A percentile compares a stretch with the other conserved stretches of the same genome.
Evolutionary conservation across 2,888 invertebrate species (phyloP).

Genomic region (Ormyrus nitidulus): DNA sequence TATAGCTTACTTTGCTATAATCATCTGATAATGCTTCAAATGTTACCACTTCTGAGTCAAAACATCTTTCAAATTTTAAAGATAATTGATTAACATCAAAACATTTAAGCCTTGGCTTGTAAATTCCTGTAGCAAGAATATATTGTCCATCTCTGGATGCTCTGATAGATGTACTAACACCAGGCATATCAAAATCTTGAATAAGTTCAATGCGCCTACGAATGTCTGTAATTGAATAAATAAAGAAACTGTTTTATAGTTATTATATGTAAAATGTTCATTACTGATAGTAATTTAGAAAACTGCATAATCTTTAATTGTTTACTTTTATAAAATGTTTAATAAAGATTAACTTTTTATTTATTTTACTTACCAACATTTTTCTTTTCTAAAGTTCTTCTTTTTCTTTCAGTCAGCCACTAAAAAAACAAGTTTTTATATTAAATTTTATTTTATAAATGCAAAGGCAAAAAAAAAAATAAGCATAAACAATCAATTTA

Average conservation of each 20-base stretch:
- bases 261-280: slow-evolving; percentile 6
- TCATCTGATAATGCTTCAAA: slow-evolving; percentile 96
- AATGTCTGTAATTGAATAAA: slow-evolving; percentile 79
- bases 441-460: slow-evolving; percentile 35
- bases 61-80: slow-evolving; percentile 97
- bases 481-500: slow-evolving; percentile 29
- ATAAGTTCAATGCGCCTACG: slow-evolving; percentile 95
- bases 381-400: slow-evolving; percentile 88
- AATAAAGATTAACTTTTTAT: not conserved
- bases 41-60: slow-evolving; percentile 97
- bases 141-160: slow-evolving; percentile 95
- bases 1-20: slow-evolving; percentile 88
- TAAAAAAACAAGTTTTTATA: slow-evolving; percentile 73
- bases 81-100: slow-evolving; percentile 97
- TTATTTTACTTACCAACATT: slow-evolving; percentile 80
- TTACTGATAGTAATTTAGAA: not conserved
- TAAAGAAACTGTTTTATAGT: slow-evolving; percentile 18
- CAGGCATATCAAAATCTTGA: slow-evolving; percentile 99
- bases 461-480: not conserved
- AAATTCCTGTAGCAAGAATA: slow-evolving; percentile 94
- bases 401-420: slow-evolving; percentile 92
- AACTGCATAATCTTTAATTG: slow-evolving; percentile 1
- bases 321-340: not conserved
- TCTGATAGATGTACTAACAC: slow-evolving; percentile 88
- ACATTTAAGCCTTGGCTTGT: slow-evolving; percentile 97